Evolutionary conservation across 2,888 invertebrate species (phyloP).

Genomic region (Lasioglossum malachurum): DNA sequence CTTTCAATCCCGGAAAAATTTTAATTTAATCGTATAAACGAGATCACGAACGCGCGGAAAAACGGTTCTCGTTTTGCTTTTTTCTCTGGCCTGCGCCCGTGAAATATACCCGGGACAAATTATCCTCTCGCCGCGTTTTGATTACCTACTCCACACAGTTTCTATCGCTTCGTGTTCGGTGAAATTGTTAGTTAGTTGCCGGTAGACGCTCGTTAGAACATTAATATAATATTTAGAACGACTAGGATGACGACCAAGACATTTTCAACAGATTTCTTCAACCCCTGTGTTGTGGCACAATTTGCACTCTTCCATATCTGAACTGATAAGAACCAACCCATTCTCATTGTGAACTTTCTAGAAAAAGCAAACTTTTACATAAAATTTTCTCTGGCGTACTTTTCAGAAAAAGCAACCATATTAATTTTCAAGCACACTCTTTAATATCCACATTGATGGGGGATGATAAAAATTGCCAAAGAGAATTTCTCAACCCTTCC

Average conservation of each 20-base stretch:
- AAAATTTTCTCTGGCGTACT: too few relatives aligned
- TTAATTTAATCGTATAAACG: background rate
- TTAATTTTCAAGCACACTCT: too few relatives aligned
- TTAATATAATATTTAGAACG: too few relatives aligned
- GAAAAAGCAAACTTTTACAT: background rate
- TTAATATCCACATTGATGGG: too few relatives aligned
- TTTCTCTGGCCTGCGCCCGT: background rate
- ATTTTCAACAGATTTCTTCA: background rate
- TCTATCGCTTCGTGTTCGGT: background rate
- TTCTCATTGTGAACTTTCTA: too few relatives aligned
- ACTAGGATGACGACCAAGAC: too few relatives aligned
- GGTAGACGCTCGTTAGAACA: too few relatives aligned
- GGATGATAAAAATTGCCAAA: too few relatives aligned
- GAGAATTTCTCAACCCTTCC: too few relatives aligned
- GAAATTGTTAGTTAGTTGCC: too few relatives aligned
- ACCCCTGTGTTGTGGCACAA: background rate
- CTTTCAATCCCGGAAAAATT: background rate
- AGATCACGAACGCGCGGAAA: background rate
- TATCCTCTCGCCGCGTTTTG: background rate
- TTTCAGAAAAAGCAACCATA: too few relatives aligned
- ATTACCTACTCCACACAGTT: background rate
- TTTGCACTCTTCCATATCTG: too few relatives aligned
- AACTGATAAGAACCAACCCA: background rate
- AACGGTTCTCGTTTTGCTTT: background rate
- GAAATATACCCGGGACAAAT: background rate